A percentile compares a stretch with the other conserved stretches of the same genome.
These are phyloP conservation scores for Gambelia wislizenii DNA, from an alignment of 2,797 vertebrate genomes.

Conservation along the genomic window DNA sequence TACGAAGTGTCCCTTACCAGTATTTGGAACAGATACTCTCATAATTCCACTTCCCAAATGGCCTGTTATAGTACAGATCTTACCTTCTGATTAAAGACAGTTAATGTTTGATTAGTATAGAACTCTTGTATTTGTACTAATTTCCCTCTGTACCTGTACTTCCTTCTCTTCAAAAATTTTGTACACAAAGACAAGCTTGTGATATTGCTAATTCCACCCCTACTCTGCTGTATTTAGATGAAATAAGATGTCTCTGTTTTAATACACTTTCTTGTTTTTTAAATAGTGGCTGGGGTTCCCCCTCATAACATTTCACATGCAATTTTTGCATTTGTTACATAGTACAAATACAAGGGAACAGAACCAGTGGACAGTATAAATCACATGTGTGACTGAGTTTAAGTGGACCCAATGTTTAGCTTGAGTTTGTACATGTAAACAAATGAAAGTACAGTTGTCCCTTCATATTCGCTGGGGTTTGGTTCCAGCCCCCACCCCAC, in stretches of 20 bases:
- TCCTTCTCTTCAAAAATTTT: too few species aligned
- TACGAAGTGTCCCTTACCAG: too few species aligned
- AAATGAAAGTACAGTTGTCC: not conserved
- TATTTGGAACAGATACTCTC: not conserved
- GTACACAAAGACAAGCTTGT: constrained; percentile 6
- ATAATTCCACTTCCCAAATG: not conserved
- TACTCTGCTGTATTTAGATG: too few species aligned
- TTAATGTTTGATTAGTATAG: not conserved
- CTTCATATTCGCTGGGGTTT: too few species aligned
- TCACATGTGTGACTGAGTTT: not conserved
- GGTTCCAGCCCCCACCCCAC: too few species aligned
- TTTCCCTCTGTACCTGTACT: too few species aligned
- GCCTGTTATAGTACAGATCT: not conserved
- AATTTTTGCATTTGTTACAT: not conserved
- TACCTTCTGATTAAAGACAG: not conserved
- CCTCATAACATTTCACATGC: too few species aligned
- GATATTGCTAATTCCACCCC: too few species aligned
- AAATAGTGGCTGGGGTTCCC: too few species aligned
- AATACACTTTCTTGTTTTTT: too few species aligned
- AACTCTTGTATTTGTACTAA: too few species aligned
- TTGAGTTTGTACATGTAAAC: not conserved
- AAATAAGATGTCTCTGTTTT: too few species aligned
- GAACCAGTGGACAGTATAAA: not conserved
- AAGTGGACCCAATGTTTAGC: not conserved
- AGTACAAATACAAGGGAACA: not conserved